Conservation (phyloP, 2,113 vertebrate genomes). For the Xenopus tropicalis region DNA sequence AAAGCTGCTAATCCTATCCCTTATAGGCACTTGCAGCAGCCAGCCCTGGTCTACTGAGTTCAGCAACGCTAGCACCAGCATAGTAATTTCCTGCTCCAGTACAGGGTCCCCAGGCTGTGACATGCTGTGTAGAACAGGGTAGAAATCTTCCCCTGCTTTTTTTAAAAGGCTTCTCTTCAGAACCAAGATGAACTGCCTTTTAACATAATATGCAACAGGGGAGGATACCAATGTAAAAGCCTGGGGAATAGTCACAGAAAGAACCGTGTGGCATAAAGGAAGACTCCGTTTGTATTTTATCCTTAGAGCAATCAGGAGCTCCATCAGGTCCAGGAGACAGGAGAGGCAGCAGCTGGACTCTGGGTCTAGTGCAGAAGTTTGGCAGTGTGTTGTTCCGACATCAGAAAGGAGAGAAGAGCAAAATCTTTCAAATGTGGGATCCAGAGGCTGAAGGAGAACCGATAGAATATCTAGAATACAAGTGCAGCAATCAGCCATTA, state of each 20-base stretch:
- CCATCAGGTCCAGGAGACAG: conserved; percentile 74
- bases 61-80: conserved; percentile 62
- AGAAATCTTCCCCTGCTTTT: conserved; percentile 74
- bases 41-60: conserved; percentile 60
- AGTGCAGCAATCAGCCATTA: too few species aligned
- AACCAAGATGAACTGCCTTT: conserved; percentile 71
- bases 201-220: conserved; percentile 65
- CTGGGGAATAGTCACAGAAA: conserved; percentile 57
- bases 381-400: conserved; percentile 38
- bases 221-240: conserved; percentile 57
- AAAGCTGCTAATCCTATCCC: conserved; percentile 62
- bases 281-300: conserved; percentile 41
- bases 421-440: conserved; percentile 63
- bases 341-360: conserved; percentile 54
- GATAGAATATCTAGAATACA: conserved; percentile 61
- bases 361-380: conserved; percentile 23
- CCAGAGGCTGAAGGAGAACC: conserved; percentile 67
- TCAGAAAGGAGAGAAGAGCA: conserved; percentile 59
- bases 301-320: conserved; percentile 70
- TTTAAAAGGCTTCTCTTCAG: conserved; percentile 77
- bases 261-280: conserved; percentile 63
- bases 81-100: conserved; percentile 53
- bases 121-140: conserved; percentile 32
- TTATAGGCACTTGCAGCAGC: conserved; percentile 61
- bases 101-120: neutral